Conservation (phyloP, 2,888 invertebrate species). For the Pseudococcus jackbeardsleyi region DNA sequence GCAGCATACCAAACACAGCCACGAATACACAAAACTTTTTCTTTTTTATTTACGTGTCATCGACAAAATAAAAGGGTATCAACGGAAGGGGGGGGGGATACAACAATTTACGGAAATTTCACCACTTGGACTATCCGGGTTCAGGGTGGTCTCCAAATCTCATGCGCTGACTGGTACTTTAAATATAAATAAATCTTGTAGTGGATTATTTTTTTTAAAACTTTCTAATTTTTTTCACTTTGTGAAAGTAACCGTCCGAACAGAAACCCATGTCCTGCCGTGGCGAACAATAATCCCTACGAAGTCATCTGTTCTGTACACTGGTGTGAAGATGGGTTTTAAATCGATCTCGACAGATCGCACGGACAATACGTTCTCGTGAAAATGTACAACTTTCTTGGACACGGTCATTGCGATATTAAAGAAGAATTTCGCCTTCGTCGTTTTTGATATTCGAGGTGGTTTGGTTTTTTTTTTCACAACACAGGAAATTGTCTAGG, state of each 20-base stretch:
- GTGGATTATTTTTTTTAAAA: slow-evolving; percentile 30
- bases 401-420: background rate
- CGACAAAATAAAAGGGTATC: slow-evolving; percentile 7
- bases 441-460: background rate
- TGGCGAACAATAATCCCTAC: slow-evolving; percentile 22
- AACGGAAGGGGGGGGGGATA: background rate
- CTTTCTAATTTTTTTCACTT: slow-evolving; percentile 44
- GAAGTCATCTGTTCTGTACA: background rate
- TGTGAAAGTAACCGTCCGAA: slow-evolving; percentile 15
- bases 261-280: background rate
- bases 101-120: slow-evolving; percentile 32
- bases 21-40: background rate
- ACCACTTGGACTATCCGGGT: background rate
- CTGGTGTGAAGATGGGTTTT: background rate
- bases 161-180: background rate
- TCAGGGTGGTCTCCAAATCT: slow-evolving; percentile 32
- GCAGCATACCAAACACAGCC: background rate
- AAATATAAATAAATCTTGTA: background rate
- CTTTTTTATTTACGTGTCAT: background rate
- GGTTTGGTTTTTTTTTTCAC: background rate
- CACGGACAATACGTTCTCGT: slow-evolving; percentile 25
- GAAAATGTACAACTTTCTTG: slow-evolving; percentile 4
- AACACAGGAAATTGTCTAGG: background rate
- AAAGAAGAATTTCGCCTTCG: slow-evolving; percentile 14
- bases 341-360: background rate